These are phyloP conservation scores for Drosophila antonietae DNA, from an alignment of 2,888 invertebrate genomes.

Conservation along the genomic window DNA sequence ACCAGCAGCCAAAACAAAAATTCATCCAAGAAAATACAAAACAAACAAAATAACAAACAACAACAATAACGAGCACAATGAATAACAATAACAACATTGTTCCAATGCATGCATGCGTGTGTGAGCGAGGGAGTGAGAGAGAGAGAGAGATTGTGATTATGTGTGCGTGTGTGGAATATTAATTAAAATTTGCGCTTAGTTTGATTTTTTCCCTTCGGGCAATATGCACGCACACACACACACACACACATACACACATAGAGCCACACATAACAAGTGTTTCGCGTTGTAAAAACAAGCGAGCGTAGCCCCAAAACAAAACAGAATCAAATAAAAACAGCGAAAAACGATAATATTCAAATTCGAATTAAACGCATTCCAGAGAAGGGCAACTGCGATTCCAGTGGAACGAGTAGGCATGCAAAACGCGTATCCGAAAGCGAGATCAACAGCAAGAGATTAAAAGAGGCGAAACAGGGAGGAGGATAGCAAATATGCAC, in stretches of 20 bases:
- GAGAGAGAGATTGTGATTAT: conserved; percentile 13
- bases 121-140: conserved; percentile 4
- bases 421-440: conserved; percentile 69
- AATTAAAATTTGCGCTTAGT: conserved; percentile 77
- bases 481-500: conserved; percentile 24
- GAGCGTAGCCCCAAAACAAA: conserved; percentile 60
- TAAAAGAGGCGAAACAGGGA: conserved; percentile 44
- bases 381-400: conserved; percentile 54
- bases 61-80: conserved; percentile 35
- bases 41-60: conserved; percentile 31
- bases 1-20: conserved; percentile 50
- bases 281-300: conserved; percentile 77
- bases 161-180: conserved; percentile 78
- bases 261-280: conserved; percentile 65
- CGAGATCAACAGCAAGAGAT: conserved; percentile 71
- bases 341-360: conserved; percentile 70
- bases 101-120: conserved; percentile 22
- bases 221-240: conserved; percentile 11
- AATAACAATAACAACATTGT: conserved; percentile 63
- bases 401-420: conserved; percentile 44
- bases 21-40: conserved; percentile 34
- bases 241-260: neutral
- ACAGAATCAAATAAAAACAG: conserved; percentile 50
- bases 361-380: conserved; percentile 77
- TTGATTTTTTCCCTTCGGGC: conserved; percentile 67